A percentile compares a stretch with the other conserved stretches of the same genome.
Evolutionary conservation across 2,113 vertebrate species (phyloP).

Genomic region (Macaca mulatta): DNA sequence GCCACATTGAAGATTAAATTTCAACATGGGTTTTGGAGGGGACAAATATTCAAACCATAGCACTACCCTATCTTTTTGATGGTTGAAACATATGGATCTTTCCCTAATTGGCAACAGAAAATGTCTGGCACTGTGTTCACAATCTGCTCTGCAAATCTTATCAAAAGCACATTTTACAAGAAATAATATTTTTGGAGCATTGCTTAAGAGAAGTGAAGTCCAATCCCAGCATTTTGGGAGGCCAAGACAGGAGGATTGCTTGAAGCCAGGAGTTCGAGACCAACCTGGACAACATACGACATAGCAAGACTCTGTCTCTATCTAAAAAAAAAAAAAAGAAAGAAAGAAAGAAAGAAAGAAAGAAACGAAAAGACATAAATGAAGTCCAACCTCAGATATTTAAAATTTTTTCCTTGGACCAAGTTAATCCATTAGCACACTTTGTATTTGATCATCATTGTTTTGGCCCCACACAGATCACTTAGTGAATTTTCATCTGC

Average conservation of each 20-base stretch:
- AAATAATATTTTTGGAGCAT: not conserved
- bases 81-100: not conserved
- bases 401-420: not conserved
- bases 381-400: not conserved
- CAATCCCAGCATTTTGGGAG: too few species aligned
- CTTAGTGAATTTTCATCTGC: conserved; percentile 7
- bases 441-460: not conserved
- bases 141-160: conserved; percentile 11
- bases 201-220: conserved; percentile 8
- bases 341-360: too few species aligned
- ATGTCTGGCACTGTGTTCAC: conserved; percentile 3
- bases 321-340: too few species aligned
- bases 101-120: conserved; percentile 33
- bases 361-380: not conserved
- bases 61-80: not conserved
- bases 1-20: not conserved
- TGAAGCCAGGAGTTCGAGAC: too few species aligned
- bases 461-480: not conserved
- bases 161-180: not conserved
- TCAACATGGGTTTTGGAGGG: not conserved
- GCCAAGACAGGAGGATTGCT: too few species aligned
- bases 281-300: too few species aligned
- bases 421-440: not conserved
- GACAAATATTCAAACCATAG: not conserved
- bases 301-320: too few species aligned